phyloP scores from a whole-genome alignment of 2,797 vertebrate species.

The Heliangelus exortis region DNA sequence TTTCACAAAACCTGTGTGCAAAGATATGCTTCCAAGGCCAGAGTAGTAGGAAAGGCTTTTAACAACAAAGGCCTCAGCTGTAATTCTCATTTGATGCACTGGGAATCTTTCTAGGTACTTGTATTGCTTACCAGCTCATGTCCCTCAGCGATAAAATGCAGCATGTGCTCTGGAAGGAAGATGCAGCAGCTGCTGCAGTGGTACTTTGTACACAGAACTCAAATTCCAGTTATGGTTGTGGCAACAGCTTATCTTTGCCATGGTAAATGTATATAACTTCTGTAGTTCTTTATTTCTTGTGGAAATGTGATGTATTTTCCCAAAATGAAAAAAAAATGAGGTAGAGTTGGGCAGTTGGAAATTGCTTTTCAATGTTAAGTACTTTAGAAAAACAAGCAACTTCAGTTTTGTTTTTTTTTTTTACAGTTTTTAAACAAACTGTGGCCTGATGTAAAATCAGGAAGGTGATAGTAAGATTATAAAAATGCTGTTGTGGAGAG shows the following conservation, averaged over 20 bases:
- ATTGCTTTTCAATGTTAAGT: background rate
- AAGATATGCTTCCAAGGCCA: background rate
- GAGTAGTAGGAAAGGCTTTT: background rate
- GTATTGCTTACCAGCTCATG: background rate
- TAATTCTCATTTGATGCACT: background rate
- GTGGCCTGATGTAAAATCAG: conserved; percentile 1
- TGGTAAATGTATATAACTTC: background rate
- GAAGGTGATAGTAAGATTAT: background rate
- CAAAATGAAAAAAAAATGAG: background rate
- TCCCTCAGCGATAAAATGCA: background rate
- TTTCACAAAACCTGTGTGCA: background rate
- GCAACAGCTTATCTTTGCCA: background rate
- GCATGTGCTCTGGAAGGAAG: background rate
- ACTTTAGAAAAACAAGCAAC: background rate
- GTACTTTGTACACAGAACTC: background rate
- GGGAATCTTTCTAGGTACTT: background rate
- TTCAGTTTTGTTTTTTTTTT: background rate
- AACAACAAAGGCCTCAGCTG: background rate
- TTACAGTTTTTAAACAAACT: background rate
- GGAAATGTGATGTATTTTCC: background rate
- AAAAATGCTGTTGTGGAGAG: conserved; percentile 7
- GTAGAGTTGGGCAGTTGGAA: background rate
- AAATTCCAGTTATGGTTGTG: background rate
- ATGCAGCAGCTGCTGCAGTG: background rate
- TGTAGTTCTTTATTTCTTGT: background rate